Conservation (phyloP, 2,797 vertebrate genomes). For the Cuniculus paca region DNA sequence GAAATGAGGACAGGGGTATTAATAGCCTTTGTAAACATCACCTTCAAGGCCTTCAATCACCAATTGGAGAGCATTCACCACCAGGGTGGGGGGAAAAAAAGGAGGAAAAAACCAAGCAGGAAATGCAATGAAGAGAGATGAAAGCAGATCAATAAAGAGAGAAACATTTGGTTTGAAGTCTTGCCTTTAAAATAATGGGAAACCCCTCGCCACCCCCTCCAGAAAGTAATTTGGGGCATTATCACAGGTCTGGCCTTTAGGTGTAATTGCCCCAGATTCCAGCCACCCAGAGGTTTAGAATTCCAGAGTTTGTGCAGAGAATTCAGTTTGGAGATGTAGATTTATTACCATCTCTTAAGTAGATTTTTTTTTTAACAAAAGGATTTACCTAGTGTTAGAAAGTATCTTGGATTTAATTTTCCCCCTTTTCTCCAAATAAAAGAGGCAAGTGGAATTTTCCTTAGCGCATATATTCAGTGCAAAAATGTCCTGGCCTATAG, state of each 20-base stretch:
- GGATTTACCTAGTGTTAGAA: slow-evolving; percentile 46
- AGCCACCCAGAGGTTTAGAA: slow-evolving; percentile 74
- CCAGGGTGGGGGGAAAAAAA: slow-evolving; percentile 66
- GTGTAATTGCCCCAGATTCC: slow-evolving; percentile 80
- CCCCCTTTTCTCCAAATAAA: slow-evolving; percentile 19
- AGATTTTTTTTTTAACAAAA: slow-evolving; percentile 36
- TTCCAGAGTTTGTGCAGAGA: slow-evolving; percentile 66
- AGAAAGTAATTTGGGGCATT: slow-evolving; percentile 78
- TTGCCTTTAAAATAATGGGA: slow-evolving; percentile 81
- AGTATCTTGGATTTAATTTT: slow-evolving; percentile 1
- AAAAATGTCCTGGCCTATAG: not conserved
- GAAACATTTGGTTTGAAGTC: slow-evolving; percentile 85
- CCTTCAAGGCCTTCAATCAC: slow-evolving; percentile 83
- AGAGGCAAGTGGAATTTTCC: not conserved
- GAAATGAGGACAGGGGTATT: slow-evolving; percentile 82
- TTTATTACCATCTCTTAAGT: slow-evolving; percentile 72
- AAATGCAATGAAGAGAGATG: slow-evolving; percentile 84
- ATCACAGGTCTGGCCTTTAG: slow-evolving; percentile 74
- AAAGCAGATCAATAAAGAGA: slow-evolving; percentile 85
- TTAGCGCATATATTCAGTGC: not conserved
- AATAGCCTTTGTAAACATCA: slow-evolving; percentile 84
- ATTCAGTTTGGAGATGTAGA: slow-evolving; percentile 58
- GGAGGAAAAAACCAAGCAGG: slow-evolving; percentile 82
- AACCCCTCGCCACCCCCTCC: slow-evolving; percentile 59
- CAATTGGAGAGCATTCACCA: slow-evolving; percentile 81